Evolutionary conservation across 2,888 invertebrate species (phyloP).

Genomic region (Trimorus sp.): DNA sequence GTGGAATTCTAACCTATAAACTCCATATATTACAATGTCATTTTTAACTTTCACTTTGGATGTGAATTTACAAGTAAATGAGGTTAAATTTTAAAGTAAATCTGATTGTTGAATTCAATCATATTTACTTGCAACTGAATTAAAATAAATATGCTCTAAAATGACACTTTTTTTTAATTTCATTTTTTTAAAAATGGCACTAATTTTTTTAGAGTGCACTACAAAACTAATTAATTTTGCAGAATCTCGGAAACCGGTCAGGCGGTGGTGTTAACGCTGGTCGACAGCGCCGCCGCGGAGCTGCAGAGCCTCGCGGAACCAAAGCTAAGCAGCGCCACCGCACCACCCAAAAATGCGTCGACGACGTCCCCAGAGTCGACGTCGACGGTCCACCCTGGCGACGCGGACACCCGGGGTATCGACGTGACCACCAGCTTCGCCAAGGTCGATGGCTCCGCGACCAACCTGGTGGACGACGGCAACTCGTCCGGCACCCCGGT

Average conservation of each 20-base stretch:
- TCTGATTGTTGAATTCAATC: too few relatives aligned
- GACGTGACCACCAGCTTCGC: neutral
- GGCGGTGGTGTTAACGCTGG: constrained; percentile 84
- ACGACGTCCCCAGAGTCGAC: constrained; percentile 48
- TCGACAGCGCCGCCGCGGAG: constrained; percentile 85
- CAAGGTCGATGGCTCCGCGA: constrained; percentile 20
- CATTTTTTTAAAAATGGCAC: too few relatives aligned
- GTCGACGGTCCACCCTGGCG: constrained; percentile 34
- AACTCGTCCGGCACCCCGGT: neutral
- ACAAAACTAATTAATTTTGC: constrained; percentile 61
- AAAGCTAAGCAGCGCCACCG: constrained; percentile 73
- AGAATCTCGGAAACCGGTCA: constrained; percentile 86
- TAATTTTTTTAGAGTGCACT: too few relatives aligned
- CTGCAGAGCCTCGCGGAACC: constrained; percentile 83
- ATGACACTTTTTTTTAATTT: too few relatives aligned
- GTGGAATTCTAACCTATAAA: too few relatives aligned
- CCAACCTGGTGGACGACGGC: neutral
- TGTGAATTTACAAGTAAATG: too few relatives aligned
- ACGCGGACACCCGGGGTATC: neutral
- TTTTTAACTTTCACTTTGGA: too few relatives aligned
- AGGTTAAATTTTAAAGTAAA: too few relatives aligned
- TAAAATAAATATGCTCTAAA: too few relatives aligned
- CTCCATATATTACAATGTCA: too few relatives aligned
- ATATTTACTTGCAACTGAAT: too few relatives aligned
- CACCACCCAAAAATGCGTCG: constrained; percentile 73